phyloP scores from a whole-genome alignment of 2,888 invertebrate species.

The Scaptomyza flava region DNA sequence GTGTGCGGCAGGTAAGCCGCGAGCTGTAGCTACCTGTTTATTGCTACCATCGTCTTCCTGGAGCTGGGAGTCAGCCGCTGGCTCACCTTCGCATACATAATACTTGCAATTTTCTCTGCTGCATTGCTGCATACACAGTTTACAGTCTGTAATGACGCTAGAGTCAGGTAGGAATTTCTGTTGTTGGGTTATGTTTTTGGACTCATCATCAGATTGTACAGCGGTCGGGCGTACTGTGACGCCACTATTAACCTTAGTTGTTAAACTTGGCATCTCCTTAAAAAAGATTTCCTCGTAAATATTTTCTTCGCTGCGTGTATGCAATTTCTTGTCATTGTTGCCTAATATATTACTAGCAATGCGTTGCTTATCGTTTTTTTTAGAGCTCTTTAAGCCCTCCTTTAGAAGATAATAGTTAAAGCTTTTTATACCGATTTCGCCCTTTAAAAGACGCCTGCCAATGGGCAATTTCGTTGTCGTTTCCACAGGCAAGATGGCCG shows the following conservation, averaged over 20 bases:
- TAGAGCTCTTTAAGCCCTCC: slow-evolving; percentile 83
- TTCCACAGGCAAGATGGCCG: slow-evolving; percentile 50
- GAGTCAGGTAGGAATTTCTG: slow-evolving; percentile 34
- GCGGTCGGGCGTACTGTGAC: slow-evolving; percentile 17
- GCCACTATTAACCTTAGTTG: slow-evolving; percentile 20
- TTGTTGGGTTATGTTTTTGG: slow-evolving; percentile 40
- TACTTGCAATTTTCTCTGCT: slow-evolving; percentile 83
- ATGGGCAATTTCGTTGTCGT: slow-evolving; percentile 80
- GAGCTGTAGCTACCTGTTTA: slow-evolving; percentile 21
- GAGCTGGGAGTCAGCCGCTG: slow-evolving; percentile 8
- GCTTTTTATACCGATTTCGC: slow-evolving; percentile 84
- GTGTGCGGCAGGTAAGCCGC: slow-evolving; percentile 71
- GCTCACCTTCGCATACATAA: slow-evolving; percentile 58
- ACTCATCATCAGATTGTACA: slow-evolving; percentile 57
- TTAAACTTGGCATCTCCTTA: slow-evolving; percentile 72
- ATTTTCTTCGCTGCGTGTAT: slow-evolving; percentile 84
- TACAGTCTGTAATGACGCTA: slow-evolving; percentile 80
- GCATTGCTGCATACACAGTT: slow-evolving; percentile 83
- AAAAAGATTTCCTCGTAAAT: slow-evolving; percentile 85
- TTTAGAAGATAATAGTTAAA: slow-evolving; percentile 84
- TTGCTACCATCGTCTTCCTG: slow-evolving; percentile 20
- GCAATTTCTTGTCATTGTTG: slow-evolving; percentile 61
- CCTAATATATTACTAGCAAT: slow-evolving; percentile 10
- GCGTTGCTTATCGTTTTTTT: slow-evolving; percentile 82
- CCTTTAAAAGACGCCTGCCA: slow-evolving; percentile 83